phyloP scores from a whole-genome alignment of 2,888 invertebrate species.

The Leptinotarsa peninsularis region DNA sequence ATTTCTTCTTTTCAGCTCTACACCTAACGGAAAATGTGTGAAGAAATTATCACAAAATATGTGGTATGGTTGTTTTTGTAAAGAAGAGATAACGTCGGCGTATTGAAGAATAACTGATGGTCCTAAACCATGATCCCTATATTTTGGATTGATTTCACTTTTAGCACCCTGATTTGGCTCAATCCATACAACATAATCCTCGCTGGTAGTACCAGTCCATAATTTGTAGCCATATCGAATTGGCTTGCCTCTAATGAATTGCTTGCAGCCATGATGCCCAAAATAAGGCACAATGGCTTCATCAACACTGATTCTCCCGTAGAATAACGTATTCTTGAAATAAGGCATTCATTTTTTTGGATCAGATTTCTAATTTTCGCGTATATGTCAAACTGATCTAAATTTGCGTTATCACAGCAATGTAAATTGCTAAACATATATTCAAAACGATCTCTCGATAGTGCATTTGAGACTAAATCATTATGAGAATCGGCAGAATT shows the following conservation, averaged over 20 bases:
- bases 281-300: constrained; percentile 61
- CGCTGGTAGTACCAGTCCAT: constrained; percentile 3
- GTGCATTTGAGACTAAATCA: constrained; percentile 49
- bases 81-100: constrained; percentile 28
- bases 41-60: constrained; percentile 49
- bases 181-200: constrained; percentile 35
- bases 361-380: constrained; percentile 53
- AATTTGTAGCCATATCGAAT: background rate
- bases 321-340: constrained; percentile 51
- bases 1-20: constrained; percentile 32
- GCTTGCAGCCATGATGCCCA: constrained; percentile 54
- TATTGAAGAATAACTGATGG: constrained; percentile 37
- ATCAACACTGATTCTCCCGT: constrained; percentile 55
- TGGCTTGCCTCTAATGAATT: constrained; percentile 5
- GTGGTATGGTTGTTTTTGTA: constrained; percentile 28
- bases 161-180: constrained; percentile 48
- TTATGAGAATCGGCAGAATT: constrained; percentile 50
- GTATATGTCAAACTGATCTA: constrained; percentile 51
- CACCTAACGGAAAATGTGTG: constrained; percentile 40
- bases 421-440: constrained; percentile 54
- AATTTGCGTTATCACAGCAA: constrained; percentile 50
- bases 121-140: constrained; percentile 43
- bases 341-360: constrained; percentile 47
- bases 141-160: constrained; percentile 40
- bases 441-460: constrained; percentile 54